Evolutionary conservation across 2,888 invertebrate genomes (phyloP).

Genomic region (Aspidiotus rigidus): DNA sequence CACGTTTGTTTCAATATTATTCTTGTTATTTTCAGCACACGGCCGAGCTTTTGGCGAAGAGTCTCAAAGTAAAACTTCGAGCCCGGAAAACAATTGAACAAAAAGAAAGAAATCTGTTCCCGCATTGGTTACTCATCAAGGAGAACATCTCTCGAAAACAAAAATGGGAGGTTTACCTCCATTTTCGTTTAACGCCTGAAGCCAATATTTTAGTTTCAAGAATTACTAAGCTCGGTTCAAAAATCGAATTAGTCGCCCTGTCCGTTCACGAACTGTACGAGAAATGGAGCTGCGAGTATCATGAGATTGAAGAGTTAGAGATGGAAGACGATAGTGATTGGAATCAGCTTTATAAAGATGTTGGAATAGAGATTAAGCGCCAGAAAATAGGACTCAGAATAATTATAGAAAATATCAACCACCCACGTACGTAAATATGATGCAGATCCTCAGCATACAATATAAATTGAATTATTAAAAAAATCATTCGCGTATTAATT

Average conservation of each 20-base stretch:
- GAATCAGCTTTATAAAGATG: neutral
- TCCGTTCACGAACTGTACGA: neutral
- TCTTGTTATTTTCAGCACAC: no score
- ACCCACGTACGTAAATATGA: neutral
- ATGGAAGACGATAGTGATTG: neutral
- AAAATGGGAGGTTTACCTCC: no score
- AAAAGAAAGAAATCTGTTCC: no score
- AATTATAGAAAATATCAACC: neutral
- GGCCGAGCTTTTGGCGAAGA: no score
- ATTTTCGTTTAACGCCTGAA: neutral
- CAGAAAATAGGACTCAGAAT: neutral
- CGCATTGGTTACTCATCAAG: no score
- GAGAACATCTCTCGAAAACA: no score
- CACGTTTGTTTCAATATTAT: no score
- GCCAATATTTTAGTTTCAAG: neutral
- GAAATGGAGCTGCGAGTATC: neutral
- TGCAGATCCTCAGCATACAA: no score
- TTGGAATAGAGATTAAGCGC: neutral
- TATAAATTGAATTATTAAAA: no score
- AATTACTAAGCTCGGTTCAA: neutral
- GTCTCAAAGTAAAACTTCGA: no score
- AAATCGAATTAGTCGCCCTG: neutral
- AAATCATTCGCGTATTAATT: no score
- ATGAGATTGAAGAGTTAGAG: conserved; percentile 2
- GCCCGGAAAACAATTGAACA: no score